Conservation (phyloP, 2,888 invertebrate genomes). For the Oxystoma pomonae region DNA sequence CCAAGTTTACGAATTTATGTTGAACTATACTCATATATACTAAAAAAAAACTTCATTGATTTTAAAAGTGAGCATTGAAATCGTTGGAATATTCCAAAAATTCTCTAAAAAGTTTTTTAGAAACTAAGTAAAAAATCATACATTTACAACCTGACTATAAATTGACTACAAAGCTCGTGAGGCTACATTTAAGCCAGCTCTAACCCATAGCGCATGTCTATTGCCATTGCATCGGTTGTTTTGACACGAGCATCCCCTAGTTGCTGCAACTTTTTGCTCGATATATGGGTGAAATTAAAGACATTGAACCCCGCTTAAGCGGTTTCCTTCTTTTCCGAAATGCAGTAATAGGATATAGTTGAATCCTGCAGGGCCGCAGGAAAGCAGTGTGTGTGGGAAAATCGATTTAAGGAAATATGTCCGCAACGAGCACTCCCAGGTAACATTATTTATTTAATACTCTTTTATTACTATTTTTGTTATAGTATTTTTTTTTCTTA, state of each 20-base stretch:
- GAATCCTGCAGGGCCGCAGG: not conserved
- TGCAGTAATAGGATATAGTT: not conserved
- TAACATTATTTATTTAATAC: slow-evolving; percentile 22
- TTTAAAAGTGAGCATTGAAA: too few relatives aligned
- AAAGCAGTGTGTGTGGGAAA: not conserved
- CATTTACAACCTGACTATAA: too few relatives aligned
- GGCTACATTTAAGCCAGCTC: not conserved
- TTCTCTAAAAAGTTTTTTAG: too few relatives aligned
- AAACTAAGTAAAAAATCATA: too few relatives aligned
- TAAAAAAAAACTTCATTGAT: too few relatives aligned
- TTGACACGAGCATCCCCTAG: not conserved
- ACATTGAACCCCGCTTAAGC: not conserved
- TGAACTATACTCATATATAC: too few relatives aligned
- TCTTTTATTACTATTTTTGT: too few relatives aligned
- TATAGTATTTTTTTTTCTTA: too few relatives aligned
- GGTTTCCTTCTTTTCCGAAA: not conserved
- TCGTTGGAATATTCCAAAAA: too few relatives aligned
- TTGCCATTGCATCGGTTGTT: not conserved
- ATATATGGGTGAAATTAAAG: not conserved
- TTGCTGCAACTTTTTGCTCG: not conserved
- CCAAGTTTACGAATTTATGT: too few relatives aligned
- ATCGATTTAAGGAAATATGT: slow-evolving; percentile 24
- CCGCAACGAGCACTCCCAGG: slow-evolving; percentile 34
- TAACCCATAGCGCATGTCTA: not conserved
- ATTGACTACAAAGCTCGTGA: too few relatives aligned